These are phyloP conservation scores for Pseudeuparius sepicola DNA, from an alignment of 2,888 invertebrate genomes.

Conservation along the genomic window DNA sequence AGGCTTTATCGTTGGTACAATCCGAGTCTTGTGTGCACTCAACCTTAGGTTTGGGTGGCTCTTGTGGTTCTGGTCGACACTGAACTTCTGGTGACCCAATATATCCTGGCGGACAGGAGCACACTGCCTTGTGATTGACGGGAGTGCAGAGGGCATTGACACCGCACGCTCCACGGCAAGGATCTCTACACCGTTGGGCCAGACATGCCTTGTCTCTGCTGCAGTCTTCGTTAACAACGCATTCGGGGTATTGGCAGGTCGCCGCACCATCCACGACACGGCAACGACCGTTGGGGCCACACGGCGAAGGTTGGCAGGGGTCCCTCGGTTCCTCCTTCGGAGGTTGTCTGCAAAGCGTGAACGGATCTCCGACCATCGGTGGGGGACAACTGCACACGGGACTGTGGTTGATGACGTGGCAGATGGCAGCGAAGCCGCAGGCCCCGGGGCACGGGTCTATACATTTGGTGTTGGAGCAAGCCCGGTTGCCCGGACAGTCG, in stretches of 20 bases:
- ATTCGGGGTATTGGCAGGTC: constrained; percentile 75
- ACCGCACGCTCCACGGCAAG: constrained; percentile 74
- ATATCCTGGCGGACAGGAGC: constrained; percentile 71
- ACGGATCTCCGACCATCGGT: constrained; percentile 70
- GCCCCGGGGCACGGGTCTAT: constrained; percentile 70
- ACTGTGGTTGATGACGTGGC: constrained; percentile 72
- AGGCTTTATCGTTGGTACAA: constrained; percentile 74
- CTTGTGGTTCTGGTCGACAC: constrained; percentile 47
- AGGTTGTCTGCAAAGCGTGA: constrained; percentile 52
- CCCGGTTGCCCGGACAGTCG: constrained; percentile 63
- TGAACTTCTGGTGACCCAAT: constrained; percentile 68
- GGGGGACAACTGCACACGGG: constrained; percentile 74
- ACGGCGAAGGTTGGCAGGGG: constrained; percentile 79
- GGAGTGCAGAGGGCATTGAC: constrained; percentile 71
- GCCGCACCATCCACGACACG: constrained; percentile 59
- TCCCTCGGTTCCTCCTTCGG: constrained; percentile 42
- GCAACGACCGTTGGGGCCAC: constrained; percentile 74
- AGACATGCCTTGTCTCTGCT: constrained; percentile 69
- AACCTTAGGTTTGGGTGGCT: constrained; percentile 47
- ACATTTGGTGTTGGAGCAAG: constrained; percentile 72
- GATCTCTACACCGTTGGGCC: constrained; percentile 73
- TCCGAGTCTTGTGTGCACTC: constrained; percentile 71
- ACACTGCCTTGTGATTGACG: constrained; percentile 72
- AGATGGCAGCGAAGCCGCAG: constrained; percentile 68
- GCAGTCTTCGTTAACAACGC: constrained; percentile 82